These are phyloP conservation scores for Chelonus insularis DNA, from an alignment of 1,140 invertebrate species.

Conservation along the genomic window DNA sequence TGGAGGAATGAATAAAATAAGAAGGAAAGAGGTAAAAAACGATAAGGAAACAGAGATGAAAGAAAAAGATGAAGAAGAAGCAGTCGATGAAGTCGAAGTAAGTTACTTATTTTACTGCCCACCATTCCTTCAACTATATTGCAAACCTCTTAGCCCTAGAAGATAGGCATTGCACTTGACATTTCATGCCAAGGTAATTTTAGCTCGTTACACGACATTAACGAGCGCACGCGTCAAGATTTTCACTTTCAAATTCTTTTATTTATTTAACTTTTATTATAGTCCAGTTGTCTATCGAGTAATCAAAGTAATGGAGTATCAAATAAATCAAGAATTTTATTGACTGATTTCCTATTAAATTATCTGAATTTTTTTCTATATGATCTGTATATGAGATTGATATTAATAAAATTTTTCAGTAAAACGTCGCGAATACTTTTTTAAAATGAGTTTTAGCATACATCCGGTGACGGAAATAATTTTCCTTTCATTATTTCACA, in stretches of 20 bases:
- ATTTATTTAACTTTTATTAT: neutral
- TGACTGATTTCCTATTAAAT: no score
- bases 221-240: conserved; percentile 2
- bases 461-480: conserved; percentile 25
- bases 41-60: neutral
- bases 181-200: conserved; percentile 29
- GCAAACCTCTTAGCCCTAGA: conserved; percentile 4
- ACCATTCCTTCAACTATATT: neutral
- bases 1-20: conserved; percentile 2
- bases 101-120: conserved; percentile 7
- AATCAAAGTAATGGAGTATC: neutral
- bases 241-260: neutral
- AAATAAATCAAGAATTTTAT: no score
- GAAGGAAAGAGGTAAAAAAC: neutral
- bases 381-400: no score
- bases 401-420: neutral
- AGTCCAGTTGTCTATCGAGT: neutral
- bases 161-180: conserved; percentile 28
- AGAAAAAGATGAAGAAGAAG: neutral
- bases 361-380: no score
- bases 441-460: neutral
- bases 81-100: neutral
- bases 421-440: neutral
- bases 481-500: conserved; percentile 19
- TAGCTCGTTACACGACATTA: conserved; percentile 29